Percentiles rank a stretch among this genome's conserved stretches.
Conservation (phyloP, 2,888 invertebrate genomes). For the Furcula furcula region DNA sequence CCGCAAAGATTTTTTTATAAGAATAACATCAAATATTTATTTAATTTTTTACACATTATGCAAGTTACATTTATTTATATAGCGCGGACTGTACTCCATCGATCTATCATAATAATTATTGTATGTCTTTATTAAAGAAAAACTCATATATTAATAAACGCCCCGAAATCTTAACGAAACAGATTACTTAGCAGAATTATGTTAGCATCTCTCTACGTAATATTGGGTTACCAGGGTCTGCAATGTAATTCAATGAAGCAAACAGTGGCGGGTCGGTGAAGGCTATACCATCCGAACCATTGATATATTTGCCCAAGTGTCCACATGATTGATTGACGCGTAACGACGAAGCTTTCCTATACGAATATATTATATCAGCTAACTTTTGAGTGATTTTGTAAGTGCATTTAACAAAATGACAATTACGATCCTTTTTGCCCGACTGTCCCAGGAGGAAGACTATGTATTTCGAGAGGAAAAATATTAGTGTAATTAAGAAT, state of each 20-base stretch:
- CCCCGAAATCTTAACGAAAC: conserved; percentile 28
- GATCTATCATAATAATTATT: too few species aligned
- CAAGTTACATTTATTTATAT: too few species aligned
- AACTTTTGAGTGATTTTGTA: conserved; percentile 38
- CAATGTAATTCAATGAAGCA: conserved; percentile 40
- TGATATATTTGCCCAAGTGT: conserved; percentile 49
- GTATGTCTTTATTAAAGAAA: too few species aligned
- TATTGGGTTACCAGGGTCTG: conserved; percentile 26
- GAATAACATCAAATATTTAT: too few species aligned
- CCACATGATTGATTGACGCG: conserved; percentile 59
- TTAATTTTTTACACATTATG: too few species aligned
- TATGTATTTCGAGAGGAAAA: too few species aligned
- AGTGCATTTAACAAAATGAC: too few species aligned
- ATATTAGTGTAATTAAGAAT: too few species aligned
- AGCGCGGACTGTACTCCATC: too few species aligned
- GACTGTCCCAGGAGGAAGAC: too few species aligned
- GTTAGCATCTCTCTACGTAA: conserved; percentile 25
- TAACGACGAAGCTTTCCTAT: conserved; percentile 31
- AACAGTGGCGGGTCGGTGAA: conserved; percentile 22
- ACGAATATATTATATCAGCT: conserved; percentile 38
- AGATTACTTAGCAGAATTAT: conserved; percentile 32
- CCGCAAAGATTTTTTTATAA: too few species aligned
- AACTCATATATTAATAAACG: conserved; percentile 22
- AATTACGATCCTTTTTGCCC: too few species aligned
- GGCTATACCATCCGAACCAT: conserved; percentile 32